Conservation (phyloP, 2,113 vertebrate genomes). For the Thalassoma bifasciatum region DNA sequence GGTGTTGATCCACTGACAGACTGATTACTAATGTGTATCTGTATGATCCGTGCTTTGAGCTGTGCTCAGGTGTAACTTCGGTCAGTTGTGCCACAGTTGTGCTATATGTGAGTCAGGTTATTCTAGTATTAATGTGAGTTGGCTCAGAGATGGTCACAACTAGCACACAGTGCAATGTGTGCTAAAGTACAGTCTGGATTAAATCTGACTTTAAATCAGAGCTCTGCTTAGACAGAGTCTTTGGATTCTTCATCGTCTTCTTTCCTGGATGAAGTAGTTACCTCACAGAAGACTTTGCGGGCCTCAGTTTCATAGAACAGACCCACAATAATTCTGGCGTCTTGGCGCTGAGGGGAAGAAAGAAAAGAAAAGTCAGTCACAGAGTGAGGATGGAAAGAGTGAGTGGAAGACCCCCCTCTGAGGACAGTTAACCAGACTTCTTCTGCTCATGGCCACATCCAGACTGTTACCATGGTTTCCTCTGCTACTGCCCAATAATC, state of each 20-base stretch:
- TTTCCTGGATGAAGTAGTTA: slow-evolving; percentile 43
- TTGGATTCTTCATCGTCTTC: not conserved
- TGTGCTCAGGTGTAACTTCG: no score
- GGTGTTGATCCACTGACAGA: no score
- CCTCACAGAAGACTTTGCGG: slow-evolving; percentile 97
- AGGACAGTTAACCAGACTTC: not conserved
- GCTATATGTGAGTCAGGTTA: no score
- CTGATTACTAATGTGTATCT: no score
- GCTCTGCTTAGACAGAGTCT: not conserved
- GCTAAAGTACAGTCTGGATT: no score
- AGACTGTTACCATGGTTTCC: slow-evolving; percentile 66
- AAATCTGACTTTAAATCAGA: no score
- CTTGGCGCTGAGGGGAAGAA: slow-evolving; percentile 87
- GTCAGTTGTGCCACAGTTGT: no score
- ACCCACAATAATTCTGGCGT: slow-evolving; percentile 95
- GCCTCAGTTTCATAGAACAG: slow-evolving; percentile 97
- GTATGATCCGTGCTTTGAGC: no score
- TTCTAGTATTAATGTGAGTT: no score
- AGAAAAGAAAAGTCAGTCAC: not conserved
- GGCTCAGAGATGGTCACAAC: no score
- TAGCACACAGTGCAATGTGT: no score
- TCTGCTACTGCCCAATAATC: slow-evolving; percentile 68
- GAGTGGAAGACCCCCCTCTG: not conserved
- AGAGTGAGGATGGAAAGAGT: not conserved
- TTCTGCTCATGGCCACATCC: slow-evolving; percentile 40